These are phyloP conservation scores for Fragum fragum DNA, from an alignment of 2,888 invertebrate species.

Conservation along the genomic window DNA sequence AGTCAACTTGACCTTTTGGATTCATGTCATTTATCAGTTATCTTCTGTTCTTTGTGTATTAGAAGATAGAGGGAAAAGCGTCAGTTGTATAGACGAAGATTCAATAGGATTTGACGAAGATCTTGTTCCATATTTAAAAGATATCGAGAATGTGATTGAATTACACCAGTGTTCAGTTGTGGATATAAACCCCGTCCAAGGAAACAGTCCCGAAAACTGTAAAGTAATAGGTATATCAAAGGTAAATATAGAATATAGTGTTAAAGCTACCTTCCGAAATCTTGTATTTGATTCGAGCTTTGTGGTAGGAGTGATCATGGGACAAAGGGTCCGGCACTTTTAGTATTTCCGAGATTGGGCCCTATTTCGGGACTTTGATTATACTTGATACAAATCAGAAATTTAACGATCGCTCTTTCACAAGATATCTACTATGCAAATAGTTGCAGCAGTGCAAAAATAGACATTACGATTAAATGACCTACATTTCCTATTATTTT, in stretches of 20 bases:
- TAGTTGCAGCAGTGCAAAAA: too few relatives aligned
- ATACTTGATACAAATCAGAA: too few relatives aligned
- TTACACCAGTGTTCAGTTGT: background rate
- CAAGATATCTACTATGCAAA: too few relatives aligned
- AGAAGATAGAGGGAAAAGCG: constrained; percentile 61
- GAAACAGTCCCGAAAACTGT: background rate
- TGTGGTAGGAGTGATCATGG: too few relatives aligned
- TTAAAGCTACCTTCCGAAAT: too few relatives aligned
- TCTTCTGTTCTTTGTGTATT: constrained; percentile 66
- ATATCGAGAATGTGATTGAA: constrained; percentile 16
- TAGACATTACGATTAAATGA: too few relatives aligned
- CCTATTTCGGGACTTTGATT: too few relatives aligned
- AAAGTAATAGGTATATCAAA: background rate
- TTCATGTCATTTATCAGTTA: constrained; percentile 71
- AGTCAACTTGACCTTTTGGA: constrained; percentile 57
- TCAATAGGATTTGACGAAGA: constrained; percentile 70
- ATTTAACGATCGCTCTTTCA: too few relatives aligned
- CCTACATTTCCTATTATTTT: background rate
- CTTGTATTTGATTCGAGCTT: too few relatives aligned
- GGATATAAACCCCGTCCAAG: background rate
- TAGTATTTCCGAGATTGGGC: too few relatives aligned
- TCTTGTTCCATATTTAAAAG: constrained; percentile 17
- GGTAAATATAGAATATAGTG: too few relatives aligned
- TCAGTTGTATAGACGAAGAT: constrained; percentile 74
- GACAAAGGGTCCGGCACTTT: too few relatives aligned